Conservation (phyloP, 1,140 invertebrate species). For the Latrodectus geometricus region DNA sequence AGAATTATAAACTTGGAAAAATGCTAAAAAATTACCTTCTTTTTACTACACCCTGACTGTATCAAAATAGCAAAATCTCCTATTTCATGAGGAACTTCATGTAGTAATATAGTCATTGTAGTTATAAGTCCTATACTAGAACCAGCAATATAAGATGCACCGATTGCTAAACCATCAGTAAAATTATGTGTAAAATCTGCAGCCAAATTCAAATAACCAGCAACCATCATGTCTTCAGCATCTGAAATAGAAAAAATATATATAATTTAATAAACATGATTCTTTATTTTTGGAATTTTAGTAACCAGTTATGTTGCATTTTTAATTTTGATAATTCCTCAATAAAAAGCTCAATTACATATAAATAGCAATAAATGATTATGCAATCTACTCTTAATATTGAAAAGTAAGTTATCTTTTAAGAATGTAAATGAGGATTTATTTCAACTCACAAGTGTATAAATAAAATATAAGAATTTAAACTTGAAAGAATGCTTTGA, state of each 20-base stretch:
- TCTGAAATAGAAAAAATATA: slow-evolving; percentile 25
- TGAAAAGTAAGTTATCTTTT: no score
- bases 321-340: no score
- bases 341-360: no score
- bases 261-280: no score
- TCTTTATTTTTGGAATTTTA: no score
- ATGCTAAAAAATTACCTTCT: slow-evolving; percentile 75
- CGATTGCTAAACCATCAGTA: slow-evolving; percentile 96
- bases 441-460: no score
- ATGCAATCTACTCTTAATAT: no score
- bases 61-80: slow-evolving; percentile 98
- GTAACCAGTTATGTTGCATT: no score
- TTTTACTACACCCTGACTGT: slow-evolving; percentile 89
- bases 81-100: slow-evolving; percentile 98
- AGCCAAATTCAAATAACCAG: slow-evolving; percentile 92
- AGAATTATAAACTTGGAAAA: background rate
- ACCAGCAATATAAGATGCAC: slow-evolving; percentile 94
- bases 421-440: no score
- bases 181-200: slow-evolving; percentile 98
- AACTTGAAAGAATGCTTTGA: no score
- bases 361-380: no score
- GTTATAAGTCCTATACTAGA: slow-evolving; percentile 84
- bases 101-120: slow-evolving; percentile 92
- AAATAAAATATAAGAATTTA: no score
- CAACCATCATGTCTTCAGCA: slow-evolving; percentile 82